Conservation (phyloP, 2,113 vertebrate species). For the Pandion haliaetus region DNA sequence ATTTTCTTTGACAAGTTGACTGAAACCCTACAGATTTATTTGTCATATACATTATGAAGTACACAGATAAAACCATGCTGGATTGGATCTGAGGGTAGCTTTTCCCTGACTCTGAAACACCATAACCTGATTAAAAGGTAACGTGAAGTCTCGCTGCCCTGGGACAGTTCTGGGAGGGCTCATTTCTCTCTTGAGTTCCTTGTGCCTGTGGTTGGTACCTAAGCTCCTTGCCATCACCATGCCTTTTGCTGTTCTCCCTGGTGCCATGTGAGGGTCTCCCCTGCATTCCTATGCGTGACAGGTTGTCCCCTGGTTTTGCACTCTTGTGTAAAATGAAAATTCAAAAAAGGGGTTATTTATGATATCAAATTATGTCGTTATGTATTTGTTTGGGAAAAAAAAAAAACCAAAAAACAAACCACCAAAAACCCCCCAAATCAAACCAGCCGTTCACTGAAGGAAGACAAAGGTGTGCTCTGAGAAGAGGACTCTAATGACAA, state of each 20-base stretch:
- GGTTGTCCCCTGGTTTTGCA: not conserved
- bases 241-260: not conserved
- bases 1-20: not conserved
- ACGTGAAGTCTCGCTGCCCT: not conserved
- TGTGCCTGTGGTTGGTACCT: not conserved
- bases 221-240: rapidly evolving
- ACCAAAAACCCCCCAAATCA: rapidly evolving
- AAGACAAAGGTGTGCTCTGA: not conserved
- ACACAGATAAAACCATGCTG: not conserved
- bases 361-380: not conserved
- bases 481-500: not conserved
- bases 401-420: not conserved
- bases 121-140: not conserved
- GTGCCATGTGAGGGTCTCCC: not conserved
- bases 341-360: not conserved
- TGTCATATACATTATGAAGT: not conserved
- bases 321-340: not conserved
- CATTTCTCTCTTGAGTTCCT: not conserved
- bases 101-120: not conserved
- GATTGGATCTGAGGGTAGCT: not conserved
- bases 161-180: not conserved
- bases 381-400: not conserved
- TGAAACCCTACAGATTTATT: not conserved
- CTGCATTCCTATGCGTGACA: not conserved
- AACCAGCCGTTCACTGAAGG: not conserved